phyloP scores from a whole-genome alignment of 92 coral and sea anemone genomes.

The Epizoanthus illoricatus region DNA sequence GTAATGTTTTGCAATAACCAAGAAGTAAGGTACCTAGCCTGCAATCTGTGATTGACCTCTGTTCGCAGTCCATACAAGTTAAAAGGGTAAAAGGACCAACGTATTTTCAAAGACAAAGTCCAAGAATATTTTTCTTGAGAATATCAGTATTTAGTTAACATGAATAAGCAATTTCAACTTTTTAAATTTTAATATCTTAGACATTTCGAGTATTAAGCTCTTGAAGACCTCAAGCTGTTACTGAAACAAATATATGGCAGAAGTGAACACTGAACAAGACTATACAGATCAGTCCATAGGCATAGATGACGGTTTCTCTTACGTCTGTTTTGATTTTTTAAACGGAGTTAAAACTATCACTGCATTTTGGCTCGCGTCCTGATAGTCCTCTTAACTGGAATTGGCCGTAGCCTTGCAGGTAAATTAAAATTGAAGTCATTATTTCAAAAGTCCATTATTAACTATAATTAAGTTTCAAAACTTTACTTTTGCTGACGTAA shows the following conservation, averaged over 20 bases:
- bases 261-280: neutral
- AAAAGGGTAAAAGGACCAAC: no score
- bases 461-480: neutral
- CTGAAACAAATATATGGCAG: neutral
- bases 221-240: conserved; percentile 23
- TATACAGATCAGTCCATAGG: neutral
- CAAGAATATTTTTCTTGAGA: no score
- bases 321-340: neutral
- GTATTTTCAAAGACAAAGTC: no score
- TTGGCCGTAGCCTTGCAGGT: neutral
- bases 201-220: neutral
- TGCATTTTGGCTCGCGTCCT: neutral
- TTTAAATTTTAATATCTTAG: no score
- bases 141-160: no score
- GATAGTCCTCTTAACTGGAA: neutral
- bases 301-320: neutral
- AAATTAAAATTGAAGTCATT: conserved; percentile 4
- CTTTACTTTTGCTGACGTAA: neutral
- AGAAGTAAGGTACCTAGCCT: no score
- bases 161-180: no score
- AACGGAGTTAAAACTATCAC: conserved; percentile 12
- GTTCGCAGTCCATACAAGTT: no score
- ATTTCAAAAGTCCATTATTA: neutral
- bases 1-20: no score
- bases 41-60: no score